phyloP scores from a whole-genome alignment of 2,888 invertebrate species.

The Syrphus vitripennis region DNA sequence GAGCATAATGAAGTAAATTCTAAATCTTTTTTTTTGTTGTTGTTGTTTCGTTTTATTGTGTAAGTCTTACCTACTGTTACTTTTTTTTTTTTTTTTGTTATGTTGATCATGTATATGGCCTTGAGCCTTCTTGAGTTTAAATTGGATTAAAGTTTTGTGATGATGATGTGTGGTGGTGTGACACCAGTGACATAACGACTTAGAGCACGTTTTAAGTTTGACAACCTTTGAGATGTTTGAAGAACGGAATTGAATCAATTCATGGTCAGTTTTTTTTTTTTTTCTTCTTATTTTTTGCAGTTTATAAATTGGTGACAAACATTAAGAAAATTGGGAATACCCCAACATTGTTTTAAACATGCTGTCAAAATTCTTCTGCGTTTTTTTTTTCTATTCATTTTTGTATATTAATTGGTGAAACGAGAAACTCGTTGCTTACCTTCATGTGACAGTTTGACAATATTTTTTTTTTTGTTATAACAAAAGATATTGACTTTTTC shows the following conservation, averaged over 20 bases:
- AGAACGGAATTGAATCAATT: constrained; percentile 28
- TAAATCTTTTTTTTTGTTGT: background rate
- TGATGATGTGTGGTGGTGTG: constrained; percentile 7
- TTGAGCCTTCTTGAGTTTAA: constrained; percentile 42
- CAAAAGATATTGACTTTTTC: background rate
- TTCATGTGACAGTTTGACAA: background rate
- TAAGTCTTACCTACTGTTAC: background rate
- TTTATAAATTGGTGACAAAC: background rate
- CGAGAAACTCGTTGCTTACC: background rate
- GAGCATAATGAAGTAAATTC: constrained; percentile 50
- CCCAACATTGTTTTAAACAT: background rate
- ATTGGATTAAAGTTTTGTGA: constrained; percentile 44
- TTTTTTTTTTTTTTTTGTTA: background rate
- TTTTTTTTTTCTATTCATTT: background rate
- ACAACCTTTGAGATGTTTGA: constrained; percentile 27
- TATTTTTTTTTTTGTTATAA: background rate
- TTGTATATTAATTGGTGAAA: background rate
- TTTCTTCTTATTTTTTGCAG: too few relatives aligned
- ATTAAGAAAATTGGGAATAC: background rate
- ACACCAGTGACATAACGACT: constrained; percentile 47
- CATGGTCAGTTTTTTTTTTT: constrained; percentile 19
- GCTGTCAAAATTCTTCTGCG: constrained; percentile 8
- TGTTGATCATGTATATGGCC: constrained; percentile 47
- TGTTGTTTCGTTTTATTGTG: too few relatives aligned
- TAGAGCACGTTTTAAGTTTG: constrained; percentile 45